Evolutionary conservation across 2,797 vertebrate species (phyloP).

Genomic region (Anas bernieri): DNA sequence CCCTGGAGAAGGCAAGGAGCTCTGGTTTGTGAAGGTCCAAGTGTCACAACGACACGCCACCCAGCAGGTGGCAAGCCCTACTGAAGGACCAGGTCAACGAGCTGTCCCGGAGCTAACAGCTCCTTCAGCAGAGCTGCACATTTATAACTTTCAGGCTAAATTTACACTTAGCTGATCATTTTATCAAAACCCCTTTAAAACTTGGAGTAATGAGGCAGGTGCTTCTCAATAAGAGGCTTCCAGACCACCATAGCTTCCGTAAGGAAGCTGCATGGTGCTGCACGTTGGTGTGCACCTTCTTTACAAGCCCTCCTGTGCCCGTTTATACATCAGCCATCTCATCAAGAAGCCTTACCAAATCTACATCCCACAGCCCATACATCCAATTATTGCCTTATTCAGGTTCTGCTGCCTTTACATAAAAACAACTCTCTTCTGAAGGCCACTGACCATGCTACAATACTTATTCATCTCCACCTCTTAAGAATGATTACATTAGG

Average conservation of each 20-base stretch:
- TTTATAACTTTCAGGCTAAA: background rate
- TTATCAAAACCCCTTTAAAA: background rate
- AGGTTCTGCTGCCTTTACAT: background rate
- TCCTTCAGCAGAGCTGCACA: background rate
- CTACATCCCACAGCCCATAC: background rate
- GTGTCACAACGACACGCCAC: background rate
- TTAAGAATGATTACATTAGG: slow-evolving; percentile 28
- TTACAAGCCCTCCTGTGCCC: background rate
- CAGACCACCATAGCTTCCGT: accelerated
- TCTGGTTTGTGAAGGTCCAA: background rate
- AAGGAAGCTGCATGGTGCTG: background rate
- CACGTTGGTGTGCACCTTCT: background rate
- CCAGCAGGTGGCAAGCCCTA: background rate
- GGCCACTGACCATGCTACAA: background rate
- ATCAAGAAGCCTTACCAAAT: background rate
- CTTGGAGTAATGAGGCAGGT: background rate
- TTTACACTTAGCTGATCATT: background rate
- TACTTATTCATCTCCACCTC: slow-evolving; percentile 1
- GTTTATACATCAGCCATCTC: background rate
- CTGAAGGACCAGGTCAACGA: background rate
- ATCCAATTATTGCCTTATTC: background rate
- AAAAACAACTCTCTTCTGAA: background rate
- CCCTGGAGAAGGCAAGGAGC: background rate
- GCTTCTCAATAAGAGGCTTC: background rate
- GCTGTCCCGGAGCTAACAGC: background rate